These are phyloP conservation scores for Cuniculus paca DNA, from an alignment of 2,797 vertebrate genomes.

Conservation along the genomic window DNA sequence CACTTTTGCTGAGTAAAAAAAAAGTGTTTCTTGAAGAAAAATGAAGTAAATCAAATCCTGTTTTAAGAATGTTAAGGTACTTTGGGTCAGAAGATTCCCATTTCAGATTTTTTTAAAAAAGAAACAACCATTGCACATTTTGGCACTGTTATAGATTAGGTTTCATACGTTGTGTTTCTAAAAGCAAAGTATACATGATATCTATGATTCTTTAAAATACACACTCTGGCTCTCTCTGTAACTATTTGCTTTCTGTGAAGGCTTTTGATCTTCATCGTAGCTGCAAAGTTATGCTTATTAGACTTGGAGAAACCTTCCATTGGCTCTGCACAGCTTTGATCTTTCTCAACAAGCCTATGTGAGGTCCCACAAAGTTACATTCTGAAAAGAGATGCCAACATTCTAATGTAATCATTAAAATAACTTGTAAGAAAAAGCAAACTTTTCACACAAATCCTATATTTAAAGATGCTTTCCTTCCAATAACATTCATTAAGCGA, in stretches of 20 bases:
- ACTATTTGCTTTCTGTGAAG: conserved; percentile 55
- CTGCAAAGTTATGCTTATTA: conserved; percentile 71
- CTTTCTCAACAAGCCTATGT: conserved; percentile 52
- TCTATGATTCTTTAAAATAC: conserved; percentile 66
- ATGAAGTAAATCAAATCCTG: conserved; percentile 29
- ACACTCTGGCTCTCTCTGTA: conserved; percentile 48
- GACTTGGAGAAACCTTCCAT: conserved; percentile 38
- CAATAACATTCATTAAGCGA: conserved; percentile 82
- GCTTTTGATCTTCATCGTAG: conserved; percentile 74
- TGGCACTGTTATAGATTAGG: neutral
- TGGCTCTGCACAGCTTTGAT: conserved; percentile 72
- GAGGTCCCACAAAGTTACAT: conserved; percentile 62
- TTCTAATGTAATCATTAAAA: conserved; percentile 78
- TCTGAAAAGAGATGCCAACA: conserved; percentile 72
- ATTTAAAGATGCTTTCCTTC: conserved; percentile 83
- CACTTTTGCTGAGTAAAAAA: conserved; percentile 33
- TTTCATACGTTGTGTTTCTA: conserved; percentile 58
- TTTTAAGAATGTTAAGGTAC: conserved; percentile 15
- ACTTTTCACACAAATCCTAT: conserved; percentile 84
- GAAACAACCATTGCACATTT: conserved; percentile 9
- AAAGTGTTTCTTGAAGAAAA: neutral
- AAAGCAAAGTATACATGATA: conserved; percentile 35
- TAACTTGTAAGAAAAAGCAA: conserved; percentile 80
- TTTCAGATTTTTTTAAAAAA: neutral
- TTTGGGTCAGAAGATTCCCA: conserved; percentile 27